Percentiles rank a stretch among this genome's conserved stretches.
Conservation (phyloP, 2,113 vertebrate genomes). For the Oriolus oriolus region DNA sequence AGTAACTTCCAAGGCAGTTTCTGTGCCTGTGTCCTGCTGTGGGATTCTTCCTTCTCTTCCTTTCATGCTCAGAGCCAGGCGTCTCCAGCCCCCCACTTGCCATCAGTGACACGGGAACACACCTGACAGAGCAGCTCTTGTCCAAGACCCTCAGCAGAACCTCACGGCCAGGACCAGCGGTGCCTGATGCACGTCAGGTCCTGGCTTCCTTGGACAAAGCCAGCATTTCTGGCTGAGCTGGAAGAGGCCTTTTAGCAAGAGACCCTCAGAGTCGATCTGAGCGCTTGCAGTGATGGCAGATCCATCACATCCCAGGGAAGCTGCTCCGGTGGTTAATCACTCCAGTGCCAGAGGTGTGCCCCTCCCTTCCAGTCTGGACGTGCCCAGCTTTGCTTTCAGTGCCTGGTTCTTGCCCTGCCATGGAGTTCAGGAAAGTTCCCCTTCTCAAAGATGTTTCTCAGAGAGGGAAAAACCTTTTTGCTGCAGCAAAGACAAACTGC, state of each 20-base stretch:
- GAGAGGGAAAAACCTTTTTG: neutral
- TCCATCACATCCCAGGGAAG: neutral
- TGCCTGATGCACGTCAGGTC: fast-evolving
- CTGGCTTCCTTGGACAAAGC: neutral
- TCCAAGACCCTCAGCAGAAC: neutral
- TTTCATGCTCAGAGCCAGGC: fast-evolving
- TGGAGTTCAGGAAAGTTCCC: neutral
- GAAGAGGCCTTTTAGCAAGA: neutral
- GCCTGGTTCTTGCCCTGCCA: neutral
- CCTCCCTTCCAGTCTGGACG: neutral
- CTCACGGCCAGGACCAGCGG: neutral
- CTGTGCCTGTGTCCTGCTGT: neutral
- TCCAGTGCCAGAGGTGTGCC: neutral
- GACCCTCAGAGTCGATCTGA: neutral
- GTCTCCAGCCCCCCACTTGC: neutral
- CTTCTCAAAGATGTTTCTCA: neutral
- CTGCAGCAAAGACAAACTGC: neutral
- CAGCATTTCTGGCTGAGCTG: neutral
- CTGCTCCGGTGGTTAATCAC: neutral
- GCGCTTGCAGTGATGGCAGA: neutral
- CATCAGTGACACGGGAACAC: fast-evolving
- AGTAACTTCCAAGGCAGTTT: neutral
- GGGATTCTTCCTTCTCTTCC: neutral
- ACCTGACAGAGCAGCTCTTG: neutral
- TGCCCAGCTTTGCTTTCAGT: neutral